Evolutionary conservation across 2,797 vertebrate genomes (phyloP).

Genomic region (Menidia menidia): DNA sequence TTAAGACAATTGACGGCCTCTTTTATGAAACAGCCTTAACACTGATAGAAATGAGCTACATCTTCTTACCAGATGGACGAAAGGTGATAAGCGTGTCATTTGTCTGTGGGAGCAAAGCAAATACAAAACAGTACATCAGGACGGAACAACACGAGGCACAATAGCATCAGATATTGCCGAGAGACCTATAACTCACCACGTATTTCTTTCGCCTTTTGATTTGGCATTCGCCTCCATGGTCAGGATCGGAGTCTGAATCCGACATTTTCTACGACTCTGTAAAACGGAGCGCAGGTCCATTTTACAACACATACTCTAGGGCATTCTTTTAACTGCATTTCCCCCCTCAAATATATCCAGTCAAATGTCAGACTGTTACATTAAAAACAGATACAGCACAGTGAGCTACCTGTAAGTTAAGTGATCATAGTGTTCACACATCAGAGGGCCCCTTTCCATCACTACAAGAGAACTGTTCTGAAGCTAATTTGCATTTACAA

Average conservation of each 20-base stretch:
- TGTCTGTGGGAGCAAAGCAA: background rate
- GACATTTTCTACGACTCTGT: conserved; percentile 61
- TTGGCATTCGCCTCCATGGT: background rate
- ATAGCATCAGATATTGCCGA: background rate
- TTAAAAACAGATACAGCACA: too few relatives aligned
- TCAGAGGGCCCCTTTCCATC: too few relatives aligned
- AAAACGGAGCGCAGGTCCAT: background rate
- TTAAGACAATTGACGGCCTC: too few relatives aligned
- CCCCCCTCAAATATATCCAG: too few relatives aligned
- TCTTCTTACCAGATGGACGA: conserved; percentile 47
- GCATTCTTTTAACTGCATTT: too few relatives aligned
- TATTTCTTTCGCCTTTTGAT: accelerated
- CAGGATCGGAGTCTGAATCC: conserved; percentile 53
- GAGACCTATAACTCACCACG: conserved; percentile 35
- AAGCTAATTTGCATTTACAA: too few relatives aligned
- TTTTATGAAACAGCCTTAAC: too few relatives aligned
- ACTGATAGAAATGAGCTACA: background rate
- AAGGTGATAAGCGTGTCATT: background rate
- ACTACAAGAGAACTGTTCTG: too few relatives aligned
- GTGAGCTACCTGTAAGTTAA: too few relatives aligned
- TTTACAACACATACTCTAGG: too few relatives aligned
- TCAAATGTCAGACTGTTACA: too few relatives aligned
- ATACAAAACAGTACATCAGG: background rate
- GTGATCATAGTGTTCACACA: too few relatives aligned
- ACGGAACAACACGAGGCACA: background rate